Evolutionary conservation across 2,888 invertebrate genomes (phyloP), one percentile per base, ranked within the genome.

Genomic region (Ypsolopha scabrella): DNA sequence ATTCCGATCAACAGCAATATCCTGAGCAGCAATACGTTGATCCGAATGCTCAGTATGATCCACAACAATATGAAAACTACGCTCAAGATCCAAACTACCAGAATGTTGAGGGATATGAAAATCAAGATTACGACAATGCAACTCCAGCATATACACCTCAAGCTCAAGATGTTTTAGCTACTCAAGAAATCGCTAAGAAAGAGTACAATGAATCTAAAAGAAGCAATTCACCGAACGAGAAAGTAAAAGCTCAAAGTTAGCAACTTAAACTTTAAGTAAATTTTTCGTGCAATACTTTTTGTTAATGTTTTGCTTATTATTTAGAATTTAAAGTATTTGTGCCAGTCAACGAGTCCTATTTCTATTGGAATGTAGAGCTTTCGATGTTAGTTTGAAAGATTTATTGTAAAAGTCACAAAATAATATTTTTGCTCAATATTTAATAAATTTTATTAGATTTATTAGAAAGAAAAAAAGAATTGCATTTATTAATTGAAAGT

Each of bases 171-270:
- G 54, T 56, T 35, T 50, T 52, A 41, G 50, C 52, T 41, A 54
- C 35, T 11, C 50, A 53, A 39, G 55, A 54, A 49, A 48, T 48
- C 44, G 51, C 50, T 48, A 36, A 54, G 9, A 47, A 45, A n/a
- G 50, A 48, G 34, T 8, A 53, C 6, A 41, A 24, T 38, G 69
- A 65, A 57, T 65, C 54, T 44, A 65, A 65, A 62, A 60, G 57
- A 53, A 66, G 57, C 58, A 65, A 60, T 57, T 59, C 65, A 59
- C 68, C 69, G 58, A 43, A 13, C 6, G 41, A 41, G n/a, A 50
- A 50, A 72, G 56, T 70, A 69, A 60, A 62, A 58, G 72, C 64
- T 67, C 70, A 80, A 65, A 83, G 82, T 76, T 83, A 83, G 74
- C 80, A 67, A 53, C 53, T 57, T 55, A 54, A 39, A 47, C 13